These are phyloP conservation scores for Gymnocheta viridis DNA, from an alignment of 2,888 invertebrate species.

Conservation along the genomic window DNA sequence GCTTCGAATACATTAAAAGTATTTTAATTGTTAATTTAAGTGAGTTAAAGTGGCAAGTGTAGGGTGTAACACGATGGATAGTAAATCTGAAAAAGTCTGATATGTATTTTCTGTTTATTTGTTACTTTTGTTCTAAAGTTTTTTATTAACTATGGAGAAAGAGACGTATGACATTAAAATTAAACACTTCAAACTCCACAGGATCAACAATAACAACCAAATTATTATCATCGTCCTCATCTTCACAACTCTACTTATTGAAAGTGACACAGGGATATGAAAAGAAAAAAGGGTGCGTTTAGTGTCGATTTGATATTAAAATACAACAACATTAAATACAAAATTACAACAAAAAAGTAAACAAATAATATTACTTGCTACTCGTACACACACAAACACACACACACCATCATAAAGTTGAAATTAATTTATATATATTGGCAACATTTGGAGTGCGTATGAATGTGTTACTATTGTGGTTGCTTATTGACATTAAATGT, in stretches of 20 bases:
- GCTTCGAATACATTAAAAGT: too few species aligned
- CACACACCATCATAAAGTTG: conserved; percentile 16
- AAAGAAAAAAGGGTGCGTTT: conserved; percentile 67
- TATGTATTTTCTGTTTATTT: conserved; percentile 5
- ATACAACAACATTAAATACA: conserved; percentile 45
- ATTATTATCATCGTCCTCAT: conserved; percentile 58
- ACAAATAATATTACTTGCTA: conserved; percentile 24
- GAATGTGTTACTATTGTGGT: conserved; percentile 70
- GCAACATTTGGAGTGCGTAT: background rate
- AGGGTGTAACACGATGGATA: background rate
- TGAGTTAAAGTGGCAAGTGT: background rate
- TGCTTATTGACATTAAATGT: conserved; percentile 75
- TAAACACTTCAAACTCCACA: conserved; percentile 68
- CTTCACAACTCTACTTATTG: conserved; percentile 44
- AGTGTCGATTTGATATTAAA: conserved; percentile 67
- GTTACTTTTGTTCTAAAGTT: background rate
- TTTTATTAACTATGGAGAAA: conserved; percentile 16
- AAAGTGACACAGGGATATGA: conserved; percentile 59
- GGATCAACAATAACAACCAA: conserved; percentile 65
- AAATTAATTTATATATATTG: conserved; percentile 18
- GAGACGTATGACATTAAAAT: conserved; percentile 65
- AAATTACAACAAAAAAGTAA: conserved; percentile 42
- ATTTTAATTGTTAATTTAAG: background rate
- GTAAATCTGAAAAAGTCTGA: background rate
- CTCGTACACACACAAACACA: conserved; percentile 23